A percentile compares a stretch with the other conserved stretches of the same genome.
phyloP scores from a whole-genome alignment of 1,140 invertebrate genomes.

The Physella acuta region DNA sequence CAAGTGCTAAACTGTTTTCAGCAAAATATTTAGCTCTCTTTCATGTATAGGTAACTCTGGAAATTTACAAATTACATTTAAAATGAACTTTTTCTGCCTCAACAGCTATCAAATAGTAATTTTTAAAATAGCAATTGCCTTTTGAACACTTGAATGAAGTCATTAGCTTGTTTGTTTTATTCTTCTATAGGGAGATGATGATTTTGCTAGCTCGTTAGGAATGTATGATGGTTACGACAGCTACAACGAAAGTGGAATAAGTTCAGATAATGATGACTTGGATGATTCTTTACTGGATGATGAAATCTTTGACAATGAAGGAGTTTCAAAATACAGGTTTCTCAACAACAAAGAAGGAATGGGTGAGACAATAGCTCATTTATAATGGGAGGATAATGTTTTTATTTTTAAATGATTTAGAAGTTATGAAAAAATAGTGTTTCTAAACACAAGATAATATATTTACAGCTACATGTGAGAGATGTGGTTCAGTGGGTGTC shows the following conservation, averaged over 20 bases:
- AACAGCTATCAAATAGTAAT: too few relatives aligned
- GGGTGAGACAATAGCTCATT: conserved; percentile 70
- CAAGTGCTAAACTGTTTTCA: too few relatives aligned
- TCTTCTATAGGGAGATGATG: conserved; percentile 36
- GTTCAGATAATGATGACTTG: conserved; percentile 43
- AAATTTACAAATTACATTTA: too few relatives aligned
- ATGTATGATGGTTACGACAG: conserved; percentile 55
- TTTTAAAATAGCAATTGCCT: too few relatives aligned
- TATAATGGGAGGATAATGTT: too few relatives aligned
- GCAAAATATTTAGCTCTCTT: too few relatives aligned
- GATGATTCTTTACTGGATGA: conserved; percentile 26
- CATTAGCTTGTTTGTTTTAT: background rate
- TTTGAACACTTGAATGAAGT: too few relatives aligned
- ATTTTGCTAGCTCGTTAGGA: conserved; percentile 36
- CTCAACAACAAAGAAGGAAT: conserved; percentile 71
- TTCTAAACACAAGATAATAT: too few relatives aligned
- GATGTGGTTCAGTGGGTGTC: conserved; percentile 84
- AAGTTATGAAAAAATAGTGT: too few relatives aligned
- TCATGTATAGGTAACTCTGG: too few relatives aligned
- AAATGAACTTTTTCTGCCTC: too few relatives aligned
- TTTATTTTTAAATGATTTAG: too few relatives aligned
- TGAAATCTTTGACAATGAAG: conserved; percentile 8
- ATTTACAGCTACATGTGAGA: conserved; percentile 81
- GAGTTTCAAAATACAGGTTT: conserved; percentile 12
- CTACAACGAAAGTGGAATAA: conserved; percentile 58